These are phyloP conservation scores for Enteromius anoplus DNA, from an alignment of 2,797 vertebrate species.

Conservation along the genomic window DNA sequence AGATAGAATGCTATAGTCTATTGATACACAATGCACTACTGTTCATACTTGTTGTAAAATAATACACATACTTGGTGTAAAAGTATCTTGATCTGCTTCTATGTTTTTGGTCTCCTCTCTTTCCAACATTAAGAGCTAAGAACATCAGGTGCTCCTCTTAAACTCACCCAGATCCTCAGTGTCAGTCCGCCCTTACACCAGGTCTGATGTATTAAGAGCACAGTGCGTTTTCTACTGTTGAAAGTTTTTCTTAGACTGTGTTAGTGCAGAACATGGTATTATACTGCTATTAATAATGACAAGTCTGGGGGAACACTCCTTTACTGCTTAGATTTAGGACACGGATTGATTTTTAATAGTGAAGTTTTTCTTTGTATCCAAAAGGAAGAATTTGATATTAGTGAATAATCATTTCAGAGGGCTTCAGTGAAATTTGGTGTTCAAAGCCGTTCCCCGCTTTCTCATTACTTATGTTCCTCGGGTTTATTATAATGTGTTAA, in stretches of 20 bases:
- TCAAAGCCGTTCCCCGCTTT: neutral
- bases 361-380: neutral
- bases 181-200: constrained; percentile 6
- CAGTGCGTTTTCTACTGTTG: constrained; percentile 7
- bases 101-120: neutral
- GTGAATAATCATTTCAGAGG: constrained; percentile 9
- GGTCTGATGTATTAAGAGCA: constrained; percentile 16
- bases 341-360: constrained; percentile 1
- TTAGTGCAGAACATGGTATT: constrained; percentile 26
- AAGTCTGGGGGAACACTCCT: constrained; percentile 15
- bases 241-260: neutral
- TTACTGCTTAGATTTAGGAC: neutral
- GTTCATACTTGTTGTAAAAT: neutral
- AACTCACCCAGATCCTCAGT: neutral
- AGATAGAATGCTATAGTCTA: neutral
- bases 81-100: neutral
- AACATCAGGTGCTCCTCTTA: constrained; percentile 15
- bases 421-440: constrained; percentile 12
- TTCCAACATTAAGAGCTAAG: neutral
- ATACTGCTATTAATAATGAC: constrained; percentile 25
- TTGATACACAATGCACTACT: neutral
- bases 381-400: constrained; percentile 10
- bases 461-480: constrained; percentile 2
- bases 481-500: constrained; percentile 41
- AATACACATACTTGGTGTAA: neutral